Percentiles rank a stretch among this genome's conserved stretches.
Conservation (phyloP, 2,113 vertebrate genomes). For the Hemicordylus capensis region DNA sequence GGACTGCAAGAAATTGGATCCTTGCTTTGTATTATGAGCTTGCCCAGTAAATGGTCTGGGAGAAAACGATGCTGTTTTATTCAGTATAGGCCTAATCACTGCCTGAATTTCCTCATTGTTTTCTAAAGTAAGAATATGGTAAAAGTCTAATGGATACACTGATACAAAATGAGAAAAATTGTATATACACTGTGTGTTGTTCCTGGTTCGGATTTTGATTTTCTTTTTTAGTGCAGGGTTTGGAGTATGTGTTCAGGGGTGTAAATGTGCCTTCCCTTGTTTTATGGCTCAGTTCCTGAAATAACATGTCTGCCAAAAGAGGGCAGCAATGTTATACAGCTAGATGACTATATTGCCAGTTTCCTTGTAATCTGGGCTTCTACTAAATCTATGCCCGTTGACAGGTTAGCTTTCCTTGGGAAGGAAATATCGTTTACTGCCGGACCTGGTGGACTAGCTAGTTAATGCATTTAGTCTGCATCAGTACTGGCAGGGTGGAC, state of each 20-base stretch:
- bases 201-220: neutral
- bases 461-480: neutral
- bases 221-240: no score
- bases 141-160: neutral
- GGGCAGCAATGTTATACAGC: neutral
- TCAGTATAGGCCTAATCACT: neutral
- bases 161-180: neutral
- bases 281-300: neutral
- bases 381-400: neutral
- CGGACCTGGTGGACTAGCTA: neutral
- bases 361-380: neutral
- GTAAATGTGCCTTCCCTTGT: neutral
- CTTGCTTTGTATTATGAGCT: no score
- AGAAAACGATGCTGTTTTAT: neutral
- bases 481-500: rapidly evolving
- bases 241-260: neutral
- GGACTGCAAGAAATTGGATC: no score
- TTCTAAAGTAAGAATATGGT: neutral
- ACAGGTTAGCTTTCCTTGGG: constrained; percentile 1
- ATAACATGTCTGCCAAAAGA: neutral
- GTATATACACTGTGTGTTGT: neutral
- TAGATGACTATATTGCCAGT: neutral
- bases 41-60: neutral
- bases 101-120: neutral
- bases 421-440: neutral